phyloP scores from a whole-genome alignment of 2,797 vertebrate species.

The Sciaenops ocellatus region DNA sequence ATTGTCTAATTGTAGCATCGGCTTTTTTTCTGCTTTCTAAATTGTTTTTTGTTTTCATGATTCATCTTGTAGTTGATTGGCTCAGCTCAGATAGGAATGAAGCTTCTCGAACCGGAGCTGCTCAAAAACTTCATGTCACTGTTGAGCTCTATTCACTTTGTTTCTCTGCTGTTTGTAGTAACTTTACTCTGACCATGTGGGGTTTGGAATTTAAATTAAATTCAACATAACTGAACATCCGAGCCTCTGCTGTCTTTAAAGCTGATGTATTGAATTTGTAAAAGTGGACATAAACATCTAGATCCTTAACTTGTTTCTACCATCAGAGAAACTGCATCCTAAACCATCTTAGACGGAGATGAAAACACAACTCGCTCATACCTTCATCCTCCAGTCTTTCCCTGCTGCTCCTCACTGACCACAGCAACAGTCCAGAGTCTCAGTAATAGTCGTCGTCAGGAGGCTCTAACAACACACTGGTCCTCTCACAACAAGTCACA shows the following conservation, averaged over 20 bases:
- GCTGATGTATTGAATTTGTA: background rate
- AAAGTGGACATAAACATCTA: background rate
- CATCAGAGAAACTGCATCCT: background rate
- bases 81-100: too few relatives aligned
- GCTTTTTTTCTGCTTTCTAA: too few relatives aligned
- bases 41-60: too few relatives aligned
- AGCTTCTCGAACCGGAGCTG: too few relatives aligned
- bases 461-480: background rate
- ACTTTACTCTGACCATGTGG: background rate
- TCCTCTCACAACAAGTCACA: background rate
- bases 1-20: too few relatives aligned
- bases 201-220: too few relatives aligned
- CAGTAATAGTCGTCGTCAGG: background rate
- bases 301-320: background rate
- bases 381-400: background rate
- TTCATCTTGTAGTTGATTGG: too few relatives aligned
- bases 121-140: too few relatives aligned
- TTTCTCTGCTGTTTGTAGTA: background rate
- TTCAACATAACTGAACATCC: background rate
- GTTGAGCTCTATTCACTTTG: too few relatives aligned
- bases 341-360: too few relatives aligned
- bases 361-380: background rate
- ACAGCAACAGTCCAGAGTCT: background rate
- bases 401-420: background rate
- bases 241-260: background rate